Evolutionary conservation across 2,797 vertebrate genomes (phyloP).

Genomic region (Ctenopoma multispine): DNA sequence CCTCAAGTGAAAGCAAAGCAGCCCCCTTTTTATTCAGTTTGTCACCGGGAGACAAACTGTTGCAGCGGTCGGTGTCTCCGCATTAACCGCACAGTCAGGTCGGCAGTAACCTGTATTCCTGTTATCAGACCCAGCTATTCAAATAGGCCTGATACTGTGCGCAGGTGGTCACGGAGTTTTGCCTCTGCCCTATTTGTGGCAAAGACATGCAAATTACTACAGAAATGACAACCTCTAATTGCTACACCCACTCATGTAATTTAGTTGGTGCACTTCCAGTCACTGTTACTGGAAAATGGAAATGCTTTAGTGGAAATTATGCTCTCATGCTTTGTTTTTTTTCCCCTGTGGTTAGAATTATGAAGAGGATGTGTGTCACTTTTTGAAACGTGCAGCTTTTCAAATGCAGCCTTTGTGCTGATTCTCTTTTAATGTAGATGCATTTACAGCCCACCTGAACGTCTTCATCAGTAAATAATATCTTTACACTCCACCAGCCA

Average conservation of each 20-base stretch:
- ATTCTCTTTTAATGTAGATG: slow-evolving; percentile 1
- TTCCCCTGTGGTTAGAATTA: neutral
- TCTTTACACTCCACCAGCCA: neutral
- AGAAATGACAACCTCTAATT: slow-evolving; percentile 5
- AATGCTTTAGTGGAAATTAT: slow-evolving; percentile 9
- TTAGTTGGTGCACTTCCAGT: neutral
- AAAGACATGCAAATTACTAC: slow-evolving; percentile 48
- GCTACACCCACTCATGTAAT: neutral
- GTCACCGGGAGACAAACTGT: slow-evolving; percentile 31
- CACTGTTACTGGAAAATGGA: slow-evolving; percentile 9
- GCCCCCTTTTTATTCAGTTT: slow-evolving; percentile 32
- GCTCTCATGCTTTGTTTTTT: neutral
- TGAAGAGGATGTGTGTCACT: neutral
- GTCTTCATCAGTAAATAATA: neutral
- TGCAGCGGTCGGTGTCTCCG: slow-evolving; percentile 8
- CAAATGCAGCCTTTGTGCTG: neutral
- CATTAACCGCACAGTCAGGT: slow-evolving; percentile 11
- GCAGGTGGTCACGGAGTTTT: slow-evolving; percentile 23
- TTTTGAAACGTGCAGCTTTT: neutral
- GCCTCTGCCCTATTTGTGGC: slow-evolving; percentile 21
- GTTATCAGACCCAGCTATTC: slow-evolving; percentile 40
- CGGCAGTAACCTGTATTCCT: slow-evolving; percentile 35
- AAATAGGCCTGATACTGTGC: slow-evolving; percentile 36
- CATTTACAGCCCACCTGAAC: neutral
- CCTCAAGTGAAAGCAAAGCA: slow-evolving; percentile 36